Conservation (phyloP, 1,140 invertebrate genomes). For the Ips nitidus region DNA sequence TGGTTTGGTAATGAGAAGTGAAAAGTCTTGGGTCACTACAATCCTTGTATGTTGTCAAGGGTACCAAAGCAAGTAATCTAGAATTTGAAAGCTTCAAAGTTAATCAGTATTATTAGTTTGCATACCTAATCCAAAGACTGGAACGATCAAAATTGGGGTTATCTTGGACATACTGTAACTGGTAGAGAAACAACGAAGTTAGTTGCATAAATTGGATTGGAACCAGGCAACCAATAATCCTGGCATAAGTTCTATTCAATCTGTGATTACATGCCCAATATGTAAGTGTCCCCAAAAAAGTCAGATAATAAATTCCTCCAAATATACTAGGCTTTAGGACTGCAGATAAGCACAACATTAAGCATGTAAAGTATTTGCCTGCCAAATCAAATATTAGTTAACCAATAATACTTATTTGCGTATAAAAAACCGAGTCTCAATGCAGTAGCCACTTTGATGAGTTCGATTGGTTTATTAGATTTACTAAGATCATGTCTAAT, state of each 20-base stretch:
- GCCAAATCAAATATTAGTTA: background rate
- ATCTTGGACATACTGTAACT: constrained; percentile 10
- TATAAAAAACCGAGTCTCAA: background rate
- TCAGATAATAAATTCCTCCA: constrained; percentile 1
- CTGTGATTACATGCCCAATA: constrained; percentile 3
- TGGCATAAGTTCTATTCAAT: background rate
- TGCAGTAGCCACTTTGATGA: background rate
- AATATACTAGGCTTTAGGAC: background rate
- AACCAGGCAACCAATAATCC: background rate
- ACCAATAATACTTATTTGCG: background rate
- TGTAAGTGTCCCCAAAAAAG: background rate
- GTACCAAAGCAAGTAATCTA: background rate
- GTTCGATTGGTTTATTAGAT: background rate
- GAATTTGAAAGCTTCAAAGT: background rate
- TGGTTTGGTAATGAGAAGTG: background rate
- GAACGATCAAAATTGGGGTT: background rate
- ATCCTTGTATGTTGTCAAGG: constrained; percentile 7
- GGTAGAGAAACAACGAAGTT: background rate
- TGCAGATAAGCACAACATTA: background rate
- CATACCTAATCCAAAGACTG: background rate
- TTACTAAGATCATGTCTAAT: background rate
- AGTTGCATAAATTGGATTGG: background rate
- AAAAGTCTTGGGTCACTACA: constrained; percentile 13
- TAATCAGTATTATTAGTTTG: background rate
- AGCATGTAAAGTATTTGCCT: constrained; percentile 4